Conservation (phyloP, 2,888 invertebrate genomes). For the Calephelis perditalis region DNA sequence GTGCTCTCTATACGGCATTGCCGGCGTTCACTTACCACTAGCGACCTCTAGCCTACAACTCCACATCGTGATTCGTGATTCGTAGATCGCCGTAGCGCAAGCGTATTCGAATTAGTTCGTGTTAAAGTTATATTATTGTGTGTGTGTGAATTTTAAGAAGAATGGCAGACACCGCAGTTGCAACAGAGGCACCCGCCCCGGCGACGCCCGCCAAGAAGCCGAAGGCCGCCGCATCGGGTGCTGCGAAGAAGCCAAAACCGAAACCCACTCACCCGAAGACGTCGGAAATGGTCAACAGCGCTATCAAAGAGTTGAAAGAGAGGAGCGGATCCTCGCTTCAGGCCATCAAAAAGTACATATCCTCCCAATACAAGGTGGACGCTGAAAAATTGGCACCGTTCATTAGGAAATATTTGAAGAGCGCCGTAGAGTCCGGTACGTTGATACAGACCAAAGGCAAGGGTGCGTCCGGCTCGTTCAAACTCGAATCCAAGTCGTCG, state of each 20-base stretch:
- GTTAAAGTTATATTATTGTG: too few species aligned
- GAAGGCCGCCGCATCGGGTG: constrained; percentile 26
- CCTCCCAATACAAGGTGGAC: constrained; percentile 62
- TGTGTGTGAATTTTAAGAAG: neutral
- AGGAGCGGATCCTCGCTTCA: constrained; percentile 77
- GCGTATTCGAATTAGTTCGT: too few species aligned
- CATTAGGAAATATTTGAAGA: too few species aligned
- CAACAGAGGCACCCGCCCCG: constrained; percentile 40
- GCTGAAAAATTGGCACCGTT: too few species aligned
- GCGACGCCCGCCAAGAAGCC: constrained; percentile 38
- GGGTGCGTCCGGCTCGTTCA: constrained; percentile 64
- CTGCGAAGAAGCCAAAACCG: constrained; percentile 40
- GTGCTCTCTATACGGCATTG: constrained; percentile 19
- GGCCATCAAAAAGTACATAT: constrained; percentile 81
- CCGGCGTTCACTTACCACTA: constrained; percentile 7
- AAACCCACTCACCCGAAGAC: constrained; percentile 48
- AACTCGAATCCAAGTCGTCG: constrained; percentile 46
- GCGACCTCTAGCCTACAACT: neutral
- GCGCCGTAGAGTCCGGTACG: too few species aligned
- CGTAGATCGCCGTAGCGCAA: too few species aligned
- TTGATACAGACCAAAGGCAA: too few species aligned
- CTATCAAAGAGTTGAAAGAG: constrained; percentile 72
- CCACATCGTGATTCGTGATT: too few species aligned
- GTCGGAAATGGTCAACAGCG: constrained; percentile 76
- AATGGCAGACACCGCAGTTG: constrained; percentile 44